Evolutionary conservation across 2,797 vertebrate genomes (phyloP).

Genomic region (Acanthopagrus latus): DNA sequence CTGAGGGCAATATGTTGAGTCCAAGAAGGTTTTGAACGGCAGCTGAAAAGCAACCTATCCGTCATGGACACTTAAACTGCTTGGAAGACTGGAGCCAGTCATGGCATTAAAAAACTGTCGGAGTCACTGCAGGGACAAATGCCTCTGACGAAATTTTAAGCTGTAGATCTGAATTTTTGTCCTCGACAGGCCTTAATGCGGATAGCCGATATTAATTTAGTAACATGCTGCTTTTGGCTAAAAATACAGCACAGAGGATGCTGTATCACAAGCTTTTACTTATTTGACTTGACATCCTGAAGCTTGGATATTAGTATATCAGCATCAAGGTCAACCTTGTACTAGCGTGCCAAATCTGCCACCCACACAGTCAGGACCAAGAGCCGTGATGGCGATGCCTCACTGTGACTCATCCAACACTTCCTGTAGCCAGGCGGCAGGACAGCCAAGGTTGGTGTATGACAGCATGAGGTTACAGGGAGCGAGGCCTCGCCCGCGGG

Average conservation of each 20-base stretch:
- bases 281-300: constrained; percentile 32
- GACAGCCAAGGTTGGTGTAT: constrained; percentile 36
- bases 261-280: constrained; percentile 25
- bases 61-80: constrained; percentile 6
- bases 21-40: background rate
- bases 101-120: background rate
- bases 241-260: constrained; percentile 31
- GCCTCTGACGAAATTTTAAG: constrained; percentile 6
- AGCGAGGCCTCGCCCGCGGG: constrained; percentile 60
- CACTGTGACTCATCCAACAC: constrained; percentile 60
- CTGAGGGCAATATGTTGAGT: background rate
- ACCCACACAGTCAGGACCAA: constrained; percentile 21
- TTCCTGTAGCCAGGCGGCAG: constrained; percentile 39
- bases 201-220: constrained; percentile 25
- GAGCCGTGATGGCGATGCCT: constrained; percentile 32
- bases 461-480: constrained; percentile 50
- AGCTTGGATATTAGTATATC: constrained; percentile 39
- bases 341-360: constrained; percentile 38
- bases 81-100: background rate
- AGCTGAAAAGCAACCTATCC: constrained; percentile 6
- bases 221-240: constrained; percentile 29
- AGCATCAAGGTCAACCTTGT: constrained; percentile 55
- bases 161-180: constrained; percentile 24
- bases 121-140: background rate
- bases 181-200: background rate